These are phyloP conservation scores for Oryctes rhinoceros DNA, from an alignment of 1,140 invertebrate genomes.

Conservation along the genomic window DNA sequence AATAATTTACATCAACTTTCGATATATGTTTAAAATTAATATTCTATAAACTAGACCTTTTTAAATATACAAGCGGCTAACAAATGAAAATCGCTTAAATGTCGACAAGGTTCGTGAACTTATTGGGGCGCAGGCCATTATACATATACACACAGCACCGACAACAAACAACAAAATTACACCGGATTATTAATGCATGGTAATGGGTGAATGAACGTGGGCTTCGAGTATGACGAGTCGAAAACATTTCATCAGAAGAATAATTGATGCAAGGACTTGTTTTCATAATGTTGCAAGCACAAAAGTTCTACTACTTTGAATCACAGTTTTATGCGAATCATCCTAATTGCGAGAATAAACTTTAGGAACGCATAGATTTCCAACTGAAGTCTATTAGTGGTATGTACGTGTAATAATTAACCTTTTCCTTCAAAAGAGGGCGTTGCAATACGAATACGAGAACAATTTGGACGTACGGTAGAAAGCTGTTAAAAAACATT, in stretches of 20 bases:
- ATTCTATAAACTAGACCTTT: too few relatives aligned
- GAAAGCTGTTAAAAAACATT: too few relatives aligned
- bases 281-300: not conserved
- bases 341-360: too few relatives aligned
- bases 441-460: too few relatives aligned
- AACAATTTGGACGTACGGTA: too few relatives aligned
- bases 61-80: not conserved
- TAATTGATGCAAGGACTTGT: not conserved
- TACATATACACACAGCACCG: not conserved
- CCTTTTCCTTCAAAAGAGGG: too few relatives aligned
- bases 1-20: too few relatives aligned
- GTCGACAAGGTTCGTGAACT: slow-evolving; percentile 19
- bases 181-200: not conserved
- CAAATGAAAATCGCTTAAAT: not conserved
- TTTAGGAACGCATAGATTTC: too few relatives aligned
- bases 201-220: slow-evolving; percentile 31
- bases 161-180: slow-evolving; percentile 31
- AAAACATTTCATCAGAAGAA: not conserved
- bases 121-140: not conserved
- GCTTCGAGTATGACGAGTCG: not conserved
- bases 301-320: not conserved
- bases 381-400: too few relatives aligned
- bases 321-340: too few relatives aligned
- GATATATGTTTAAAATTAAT: too few relatives aligned
- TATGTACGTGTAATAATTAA: too few relatives aligned